Percentiles rank a stretch among this genome's conserved stretches.
Conservation (phyloP, 2,113 vertebrate species). For the Aldabrachelys gigantea region DNA sequence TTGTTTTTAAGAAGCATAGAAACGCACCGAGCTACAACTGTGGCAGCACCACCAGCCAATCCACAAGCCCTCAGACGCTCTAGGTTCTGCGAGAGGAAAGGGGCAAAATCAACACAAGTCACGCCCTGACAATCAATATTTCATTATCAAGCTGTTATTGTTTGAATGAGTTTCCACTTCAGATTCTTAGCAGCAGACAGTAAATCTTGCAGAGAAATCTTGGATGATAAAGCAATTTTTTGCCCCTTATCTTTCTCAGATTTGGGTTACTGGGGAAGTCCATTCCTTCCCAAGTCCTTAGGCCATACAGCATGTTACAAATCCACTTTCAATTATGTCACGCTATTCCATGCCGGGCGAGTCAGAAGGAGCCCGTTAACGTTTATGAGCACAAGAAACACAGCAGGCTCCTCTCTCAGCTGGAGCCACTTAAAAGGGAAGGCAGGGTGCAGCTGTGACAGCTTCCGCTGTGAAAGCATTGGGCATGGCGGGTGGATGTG, state of each 20-base stretch:
- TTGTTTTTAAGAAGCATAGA: not conserved
- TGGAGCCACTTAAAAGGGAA: not conserved
- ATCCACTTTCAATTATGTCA: not conserved
- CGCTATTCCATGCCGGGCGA: not conserved
- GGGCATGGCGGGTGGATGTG: fast-evolving
- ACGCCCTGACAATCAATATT: not conserved
- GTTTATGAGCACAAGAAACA: not conserved
- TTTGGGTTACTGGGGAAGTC: not conserved
- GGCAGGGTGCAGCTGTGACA: not conserved
- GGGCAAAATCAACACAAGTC: not conserved
- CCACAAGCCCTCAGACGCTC: not conserved
- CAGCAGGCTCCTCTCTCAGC: not conserved
- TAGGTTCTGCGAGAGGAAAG: not conserved
- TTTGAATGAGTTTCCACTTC: constrained; percentile 23
- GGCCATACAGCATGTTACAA: not conserved
- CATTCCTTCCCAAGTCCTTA: not conserved
- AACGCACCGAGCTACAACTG: not conserved
- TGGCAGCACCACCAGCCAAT: not conserved
- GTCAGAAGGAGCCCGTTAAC: not conserved
- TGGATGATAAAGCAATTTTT: constrained; percentile 35
- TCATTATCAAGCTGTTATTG: constrained; percentile 58
- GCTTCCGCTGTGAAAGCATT: not conserved
- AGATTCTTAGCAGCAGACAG: constrained; percentile 18
- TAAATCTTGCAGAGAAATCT: constrained; percentile 23
- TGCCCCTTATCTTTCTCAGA: not conserved